Conservation (phyloP, 2,113 vertebrate species). For the Chiloscyllium plagiosum region DNA sequence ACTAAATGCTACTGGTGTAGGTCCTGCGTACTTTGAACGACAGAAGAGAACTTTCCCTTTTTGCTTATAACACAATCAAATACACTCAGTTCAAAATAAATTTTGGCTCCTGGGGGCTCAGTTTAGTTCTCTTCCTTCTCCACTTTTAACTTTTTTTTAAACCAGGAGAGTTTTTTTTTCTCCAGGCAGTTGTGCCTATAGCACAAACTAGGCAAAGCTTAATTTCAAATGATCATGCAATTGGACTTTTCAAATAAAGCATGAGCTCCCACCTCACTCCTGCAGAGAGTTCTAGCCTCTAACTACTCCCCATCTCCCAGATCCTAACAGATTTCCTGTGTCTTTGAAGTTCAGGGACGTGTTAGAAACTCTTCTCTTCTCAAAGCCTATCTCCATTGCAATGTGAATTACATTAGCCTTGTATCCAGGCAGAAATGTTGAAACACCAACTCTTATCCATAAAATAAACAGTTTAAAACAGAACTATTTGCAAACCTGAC, state of each 20-base stretch:
- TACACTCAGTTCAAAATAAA: neutral
- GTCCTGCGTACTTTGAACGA: neutral
- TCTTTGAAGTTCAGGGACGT: neutral
- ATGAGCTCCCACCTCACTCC: neutral
- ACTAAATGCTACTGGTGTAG: neutral
- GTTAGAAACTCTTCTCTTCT: neutral
- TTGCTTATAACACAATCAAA: neutral
- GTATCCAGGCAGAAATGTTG: neutral
- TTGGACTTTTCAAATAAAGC: neutral
- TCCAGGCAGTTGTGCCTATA: neutral
- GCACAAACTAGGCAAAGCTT: neutral
- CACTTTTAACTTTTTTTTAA: neutral
- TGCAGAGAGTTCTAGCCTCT: neutral
- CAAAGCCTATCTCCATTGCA: neutral
- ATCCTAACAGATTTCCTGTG: neutral
- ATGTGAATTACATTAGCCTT: neutral
- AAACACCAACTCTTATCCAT: neutral
- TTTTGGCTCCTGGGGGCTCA: neutral
- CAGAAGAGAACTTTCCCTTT: neutral
- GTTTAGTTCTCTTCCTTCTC: neutral
- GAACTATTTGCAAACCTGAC: neutral
- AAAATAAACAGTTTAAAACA: neutral
- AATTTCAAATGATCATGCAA: neutral
- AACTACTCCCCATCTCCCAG: neutral
- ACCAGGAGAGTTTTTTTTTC: neutral